Percentiles rank a stretch among this genome's conserved stretches.
Conservation (phyloP, 2,113 vertebrate genomes). For the Otocyon megalotis region DNA sequence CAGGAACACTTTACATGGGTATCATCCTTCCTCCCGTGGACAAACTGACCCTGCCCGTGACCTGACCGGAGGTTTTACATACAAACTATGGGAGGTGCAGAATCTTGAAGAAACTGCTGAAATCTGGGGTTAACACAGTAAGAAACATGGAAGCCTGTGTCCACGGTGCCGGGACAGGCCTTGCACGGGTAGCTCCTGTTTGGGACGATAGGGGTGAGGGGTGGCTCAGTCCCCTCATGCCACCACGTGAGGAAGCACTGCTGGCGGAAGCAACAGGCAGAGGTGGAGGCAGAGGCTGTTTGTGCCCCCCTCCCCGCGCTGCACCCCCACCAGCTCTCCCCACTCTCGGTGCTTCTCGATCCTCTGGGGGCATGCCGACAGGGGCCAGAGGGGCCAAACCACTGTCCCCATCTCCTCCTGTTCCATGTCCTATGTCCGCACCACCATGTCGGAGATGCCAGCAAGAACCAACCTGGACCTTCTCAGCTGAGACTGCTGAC, state of each 20-base stretch:
- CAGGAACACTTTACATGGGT: background rate
- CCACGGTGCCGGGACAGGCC: background rate
- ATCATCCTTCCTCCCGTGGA: background rate
- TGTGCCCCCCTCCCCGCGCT: accelerated
- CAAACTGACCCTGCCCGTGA: background rate
- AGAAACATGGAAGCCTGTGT: background rate
- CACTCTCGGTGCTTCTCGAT: background rate
- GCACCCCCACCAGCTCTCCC: background rate
- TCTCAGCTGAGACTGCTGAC: background rate
- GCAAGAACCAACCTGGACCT: background rate
- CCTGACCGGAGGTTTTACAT: background rate
- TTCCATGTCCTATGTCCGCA: accelerated
- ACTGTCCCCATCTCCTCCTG: background rate
- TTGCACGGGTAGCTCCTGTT: background rate
- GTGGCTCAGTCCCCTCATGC: background rate
- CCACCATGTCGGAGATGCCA: background rate
- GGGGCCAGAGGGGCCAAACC: background rate
- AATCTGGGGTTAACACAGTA: background rate
- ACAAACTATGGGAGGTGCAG: background rate
- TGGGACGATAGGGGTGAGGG: background rate
- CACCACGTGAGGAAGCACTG: accelerated
- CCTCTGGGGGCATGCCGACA: background rate
- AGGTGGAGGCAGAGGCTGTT: no score
- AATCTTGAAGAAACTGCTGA: background rate
- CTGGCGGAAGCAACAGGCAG: background rate